phyloP scores from a whole-genome alignment of 2,797 vertebrate genomes.

The Falco concolor region DNA sequence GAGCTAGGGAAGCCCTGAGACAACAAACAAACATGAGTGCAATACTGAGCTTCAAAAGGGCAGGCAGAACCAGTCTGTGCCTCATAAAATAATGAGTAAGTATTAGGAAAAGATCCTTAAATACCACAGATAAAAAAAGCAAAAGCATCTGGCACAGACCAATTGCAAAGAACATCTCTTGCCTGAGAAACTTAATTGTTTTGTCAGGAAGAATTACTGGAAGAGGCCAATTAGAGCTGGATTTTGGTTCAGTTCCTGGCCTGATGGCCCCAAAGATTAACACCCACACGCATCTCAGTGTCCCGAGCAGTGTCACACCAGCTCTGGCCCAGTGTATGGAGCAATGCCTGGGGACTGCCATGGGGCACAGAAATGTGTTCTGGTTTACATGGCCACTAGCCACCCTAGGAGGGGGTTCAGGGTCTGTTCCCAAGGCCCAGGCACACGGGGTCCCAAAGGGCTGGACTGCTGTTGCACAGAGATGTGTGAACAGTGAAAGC shows the following conservation, averaged over 20 bases:
- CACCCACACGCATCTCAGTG: neutral
- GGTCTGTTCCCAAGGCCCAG: neutral
- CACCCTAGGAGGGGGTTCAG: neutral
- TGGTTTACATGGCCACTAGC: neutral
- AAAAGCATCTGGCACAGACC: conserved; percentile 16
- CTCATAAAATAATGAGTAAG: conserved; percentile 42
- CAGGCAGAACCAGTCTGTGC: neutral
- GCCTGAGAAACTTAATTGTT: conserved; percentile 60
- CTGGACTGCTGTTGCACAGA: neutral
- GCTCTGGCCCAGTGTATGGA: neutral
- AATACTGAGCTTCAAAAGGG: conserved; percentile 5
- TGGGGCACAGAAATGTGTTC: neutral
- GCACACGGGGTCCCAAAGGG: no score
- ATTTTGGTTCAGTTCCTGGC: neutral
- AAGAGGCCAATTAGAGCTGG: conserved; percentile 41
- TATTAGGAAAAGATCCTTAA: conserved; percentile 40
- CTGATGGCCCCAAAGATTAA: conserved; percentile 28
- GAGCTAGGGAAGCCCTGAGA: conserved; percentile 45
- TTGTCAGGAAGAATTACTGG: conserved; percentile 48
- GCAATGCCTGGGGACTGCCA: neutral
- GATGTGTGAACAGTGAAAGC: neutral
- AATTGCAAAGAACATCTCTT: conserved; percentile 29
- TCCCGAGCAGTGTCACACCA: neutral
- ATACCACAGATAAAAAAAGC: conserved; percentile 47
- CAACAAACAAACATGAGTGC: conserved; percentile 4